Base-by-base conservation (phyloP, 2,888 invertebrate genomes). In the Seladonia tumulorum region DNA sequence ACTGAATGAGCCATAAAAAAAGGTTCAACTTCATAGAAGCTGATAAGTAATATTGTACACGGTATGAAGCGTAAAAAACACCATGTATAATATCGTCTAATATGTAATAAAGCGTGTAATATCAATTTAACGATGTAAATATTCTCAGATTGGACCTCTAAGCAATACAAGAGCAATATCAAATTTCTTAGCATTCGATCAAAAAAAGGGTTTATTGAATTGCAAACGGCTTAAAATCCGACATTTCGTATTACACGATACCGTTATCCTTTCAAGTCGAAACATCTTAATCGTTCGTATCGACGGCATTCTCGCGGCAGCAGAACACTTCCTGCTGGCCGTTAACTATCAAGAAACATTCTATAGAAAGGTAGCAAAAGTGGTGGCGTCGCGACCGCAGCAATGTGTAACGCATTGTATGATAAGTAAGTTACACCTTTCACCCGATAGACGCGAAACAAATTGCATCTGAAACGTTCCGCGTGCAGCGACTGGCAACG, bases 401-500 rank as follows among this genome's bases (percentile, higher is more conserved):
- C 70, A 10, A 22, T n/a, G 70, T 78, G 47, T 39, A n/a, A 39
- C 25, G 79, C 68, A 82, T 87, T 88, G 88, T 88, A 82, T 78
- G 84, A 88, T 88, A 76, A 82, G 79, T 66, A 63, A 78, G 79
- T 87, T 84, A 73, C 78, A 79, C 83, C 81, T 81, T 88, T 88
- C 84, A 76, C 80, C 78, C 75, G 70, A 84, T 84, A 82, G 70
- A 68, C 75, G 42, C 73, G 22, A 68, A 68, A 45, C 60, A 53
- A 68, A 73, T 76, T 60, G 53, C 49, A 45, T 29, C 57, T 60
- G 49, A 76, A 79, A 66, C 75, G 74, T n/a, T 22, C n/a, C 14
- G 45, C n/a, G 16, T 18, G 60, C n/a, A 47, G 42, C 53, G 35
- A 49, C 53, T 57, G 16, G 53, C 3, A 2, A 47, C 39, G 70